These are phyloP conservation scores for Plagodis dolabraria DNA, from an alignment of 2,888 invertebrate genomes.

Conservation along the genomic window DNA sequence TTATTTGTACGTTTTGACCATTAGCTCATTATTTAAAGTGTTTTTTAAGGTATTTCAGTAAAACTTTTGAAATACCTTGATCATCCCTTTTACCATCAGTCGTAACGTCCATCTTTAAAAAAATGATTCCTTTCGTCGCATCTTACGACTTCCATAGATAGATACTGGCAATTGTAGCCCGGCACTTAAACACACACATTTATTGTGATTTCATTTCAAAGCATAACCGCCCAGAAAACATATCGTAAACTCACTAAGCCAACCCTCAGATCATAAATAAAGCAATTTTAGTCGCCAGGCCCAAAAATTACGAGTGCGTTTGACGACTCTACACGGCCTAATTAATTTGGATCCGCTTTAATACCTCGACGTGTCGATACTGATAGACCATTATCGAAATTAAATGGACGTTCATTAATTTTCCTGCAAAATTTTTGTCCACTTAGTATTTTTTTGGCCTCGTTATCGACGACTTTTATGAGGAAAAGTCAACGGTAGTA, in stretches of 20 bases:
- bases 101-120: too few species aligned
- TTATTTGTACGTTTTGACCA: too few species aligned
- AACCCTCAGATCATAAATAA: conserved; percentile 50
- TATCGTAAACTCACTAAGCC: background rate
- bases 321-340: conserved; percentile 61
- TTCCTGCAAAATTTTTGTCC: conserved; percentile 42
- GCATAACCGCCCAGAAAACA: background rate
- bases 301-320: conserved; percentile 60
- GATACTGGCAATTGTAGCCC: too few species aligned
- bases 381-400: conserved; percentile 42
- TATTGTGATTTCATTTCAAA: too few species aligned
- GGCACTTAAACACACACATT: too few species aligned
- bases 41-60: too few species aligned
- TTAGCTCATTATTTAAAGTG: too few species aligned
- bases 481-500: conserved; percentile 23
- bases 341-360: conserved; percentile 61
- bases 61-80: too few species aligned
- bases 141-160: too few species aligned
- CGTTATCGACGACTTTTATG: conserved; percentile 35
- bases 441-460: conserved; percentile 39
- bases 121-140: too few species aligned
- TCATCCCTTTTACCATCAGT: too few species aligned
- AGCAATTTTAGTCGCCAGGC: conserved; percentile 32
- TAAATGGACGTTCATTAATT: conserved; percentile 41
- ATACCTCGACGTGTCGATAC: conserved; percentile 45